Percentiles rank a stretch among this genome's conserved stretches.
Evolutionary conservation across 2,888 invertebrate genomes (phyloP).

Genomic region (Gymnocheta viridis): DNA sequence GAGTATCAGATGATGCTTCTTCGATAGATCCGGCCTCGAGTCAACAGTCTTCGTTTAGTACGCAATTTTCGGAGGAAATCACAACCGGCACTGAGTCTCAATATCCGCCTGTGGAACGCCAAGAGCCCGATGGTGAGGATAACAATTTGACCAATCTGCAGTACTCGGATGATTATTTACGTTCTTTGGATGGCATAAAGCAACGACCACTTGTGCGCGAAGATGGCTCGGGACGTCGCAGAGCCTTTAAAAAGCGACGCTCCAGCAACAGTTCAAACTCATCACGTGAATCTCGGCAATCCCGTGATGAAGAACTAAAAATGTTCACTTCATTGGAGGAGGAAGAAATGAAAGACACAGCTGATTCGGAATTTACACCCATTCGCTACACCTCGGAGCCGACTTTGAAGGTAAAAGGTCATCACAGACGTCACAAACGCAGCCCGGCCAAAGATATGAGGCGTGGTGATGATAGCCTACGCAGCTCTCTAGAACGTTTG

Average conservation of each 20-base stretch:
- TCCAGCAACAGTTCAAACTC: conserved; percentile 84
- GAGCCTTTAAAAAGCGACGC: conserved; percentile 85
- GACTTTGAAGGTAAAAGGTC: conserved; percentile 76
- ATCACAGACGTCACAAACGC: conserved; percentile 78
- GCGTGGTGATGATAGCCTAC: conserved; percentile 68
- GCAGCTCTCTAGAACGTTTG: conserved; percentile 77
- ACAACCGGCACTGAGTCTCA: conserved; percentile 64
- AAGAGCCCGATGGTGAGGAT: conserved; percentile 82
- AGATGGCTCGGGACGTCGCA: conserved; percentile 85
- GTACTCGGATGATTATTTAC: conserved; percentile 82
- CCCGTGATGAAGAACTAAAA: conserved; percentile 86
- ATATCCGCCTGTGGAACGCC: conserved; percentile 83
- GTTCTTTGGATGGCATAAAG: conserved; percentile 87
- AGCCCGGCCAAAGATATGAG: conserved; percentile 79
- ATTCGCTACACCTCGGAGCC: conserved; percentile 80
- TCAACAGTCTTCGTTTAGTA: conserved; percentile 77
- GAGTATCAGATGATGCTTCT: conserved; percentile 79
- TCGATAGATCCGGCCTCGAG: conserved; percentile 78
- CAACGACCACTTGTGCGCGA: conserved; percentile 85
- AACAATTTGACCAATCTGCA: conserved; percentile 74
- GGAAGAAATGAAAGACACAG: conserved; percentile 82
- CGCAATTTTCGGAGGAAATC: conserved; percentile 77
- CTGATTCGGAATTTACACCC: conserved; percentile 77
- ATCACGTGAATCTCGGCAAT: conserved; percentile 85
- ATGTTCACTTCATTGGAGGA: conserved; percentile 86